A percentile compares a stretch with the other conserved stretches of the same genome.
phyloP scores from a whole-genome alignment of 2,888 invertebrate genomes.

The Dryobotodes eremita region DNA sequence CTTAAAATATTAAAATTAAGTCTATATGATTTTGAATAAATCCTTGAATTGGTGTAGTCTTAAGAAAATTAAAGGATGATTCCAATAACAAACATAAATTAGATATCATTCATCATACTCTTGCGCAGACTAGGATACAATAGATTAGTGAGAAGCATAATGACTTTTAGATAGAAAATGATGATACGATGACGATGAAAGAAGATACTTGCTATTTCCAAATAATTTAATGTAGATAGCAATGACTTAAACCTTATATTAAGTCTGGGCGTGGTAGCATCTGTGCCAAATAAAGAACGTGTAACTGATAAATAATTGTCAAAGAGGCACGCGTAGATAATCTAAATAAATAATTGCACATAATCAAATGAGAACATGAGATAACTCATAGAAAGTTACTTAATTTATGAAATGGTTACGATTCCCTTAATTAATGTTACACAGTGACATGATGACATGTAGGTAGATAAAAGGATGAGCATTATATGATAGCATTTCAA shows the following conservation, averaged over 20 bases:
- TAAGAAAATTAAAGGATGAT: not conserved
- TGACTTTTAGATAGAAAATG: not conserved
- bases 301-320: constrained; percentile 31
- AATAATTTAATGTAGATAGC: not conserved
- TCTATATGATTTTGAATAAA: not conserved
- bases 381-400: not conserved
- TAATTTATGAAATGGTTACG: not conserved
- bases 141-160: not conserved
- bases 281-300: constrained; percentile 10
- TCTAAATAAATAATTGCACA: constrained; percentile 10
- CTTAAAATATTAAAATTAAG: not conserved
- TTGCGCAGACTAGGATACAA: not conserved
- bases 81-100: not conserved
- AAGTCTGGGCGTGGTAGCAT: constrained; percentile 21
- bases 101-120: not conserved
- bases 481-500: not conserved
- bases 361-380: constrained; percentile 8
- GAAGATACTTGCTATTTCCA: not conserved
- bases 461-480: not conserved
- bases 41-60: not conserved
- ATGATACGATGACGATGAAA: not conserved
- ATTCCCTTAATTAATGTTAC: too few species aligned
- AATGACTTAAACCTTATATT: not conserved
- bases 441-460: too few species aligned
- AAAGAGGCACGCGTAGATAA: constrained; percentile 13